A percentile compares a stretch with the other conserved stretches of the same genome.
Evolutionary conservation across 2,113 vertebrate species (phyloP).

Genomic region (Mobula birostris): DNA sequence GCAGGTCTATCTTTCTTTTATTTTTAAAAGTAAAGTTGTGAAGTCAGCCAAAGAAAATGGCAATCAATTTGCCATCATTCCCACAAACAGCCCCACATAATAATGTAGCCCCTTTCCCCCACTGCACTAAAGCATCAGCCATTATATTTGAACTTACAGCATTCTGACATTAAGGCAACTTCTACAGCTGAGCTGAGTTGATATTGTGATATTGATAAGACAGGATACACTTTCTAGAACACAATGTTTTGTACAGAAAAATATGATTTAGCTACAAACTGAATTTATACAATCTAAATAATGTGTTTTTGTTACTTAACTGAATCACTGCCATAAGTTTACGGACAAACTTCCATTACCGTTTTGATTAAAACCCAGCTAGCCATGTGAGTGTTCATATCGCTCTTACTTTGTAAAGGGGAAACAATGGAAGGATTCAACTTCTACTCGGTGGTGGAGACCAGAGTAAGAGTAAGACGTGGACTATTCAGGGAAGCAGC

Average conservation of each 20-base stretch:
- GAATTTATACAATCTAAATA: not conserved
- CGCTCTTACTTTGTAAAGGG: not conserved
- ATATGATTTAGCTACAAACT: not conserved
- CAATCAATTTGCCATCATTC: too few relatives aligned
- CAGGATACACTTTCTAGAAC: not conserved
- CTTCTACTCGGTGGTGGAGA: not conserved
- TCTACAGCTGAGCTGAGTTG: not conserved
- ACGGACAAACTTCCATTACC: not conserved
- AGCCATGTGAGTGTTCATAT: not conserved
- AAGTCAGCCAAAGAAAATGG: too few relatives aligned
- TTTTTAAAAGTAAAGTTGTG: too few relatives aligned
- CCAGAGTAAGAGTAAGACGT: too few relatives aligned
- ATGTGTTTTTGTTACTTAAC: not conserved
- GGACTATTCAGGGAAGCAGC: not conserved
- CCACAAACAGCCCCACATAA: too few relatives aligned
- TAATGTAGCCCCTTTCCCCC: not conserved
- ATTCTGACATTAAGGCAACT: not conserved
- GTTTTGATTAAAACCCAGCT: not conserved
- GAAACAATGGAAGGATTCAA: not conserved
- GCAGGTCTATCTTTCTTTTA: too few relatives aligned
- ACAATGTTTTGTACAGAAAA: constrained; percentile 7
- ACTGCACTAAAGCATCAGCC: not conserved
- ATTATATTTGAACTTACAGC: not conserved
- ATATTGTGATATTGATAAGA: not conserved
- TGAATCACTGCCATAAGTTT: not conserved